These are phyloP conservation scores for Galbula dea DNA, from an alignment of 2,113 vertebrate species.

Conservation along the genomic window DNA sequence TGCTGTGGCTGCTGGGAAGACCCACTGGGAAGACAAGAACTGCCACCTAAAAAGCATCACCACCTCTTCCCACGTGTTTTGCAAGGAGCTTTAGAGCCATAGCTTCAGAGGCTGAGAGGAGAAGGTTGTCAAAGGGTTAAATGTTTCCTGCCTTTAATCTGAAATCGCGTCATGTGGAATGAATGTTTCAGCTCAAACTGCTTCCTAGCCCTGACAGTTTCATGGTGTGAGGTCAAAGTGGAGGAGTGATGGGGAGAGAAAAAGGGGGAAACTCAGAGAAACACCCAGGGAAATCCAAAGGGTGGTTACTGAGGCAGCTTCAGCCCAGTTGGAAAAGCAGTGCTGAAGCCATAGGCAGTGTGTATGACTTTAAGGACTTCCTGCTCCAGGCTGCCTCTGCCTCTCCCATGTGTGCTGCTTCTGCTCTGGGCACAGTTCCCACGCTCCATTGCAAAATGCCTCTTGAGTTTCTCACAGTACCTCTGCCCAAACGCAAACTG, in stretches of 20 bases:
- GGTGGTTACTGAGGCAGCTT: not conserved
- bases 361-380: slow-evolving; percentile 1
- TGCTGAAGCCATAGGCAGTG: not conserved
- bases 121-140: slow-evolving; percentile 36
- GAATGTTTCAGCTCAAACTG: slow-evolving; percentile 45
- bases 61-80: not conserved
- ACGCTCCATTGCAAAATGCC: not conserved
- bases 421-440: slow-evolving; percentile 37
- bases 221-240: slow-evolving; percentile 41
- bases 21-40: not conserved
- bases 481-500: not conserved
- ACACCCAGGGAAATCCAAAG: not conserved
- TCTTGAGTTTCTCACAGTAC: slow-evolving; percentile 26
- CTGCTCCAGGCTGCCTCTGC: not conserved
- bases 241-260: not conserved
- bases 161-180: slow-evolving; percentile 51
- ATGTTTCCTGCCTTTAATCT: slow-evolving; percentile 37
- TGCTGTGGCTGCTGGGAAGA: not conserved
- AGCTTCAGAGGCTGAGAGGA: not conserved
- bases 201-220: slow-evolving; percentile 33
- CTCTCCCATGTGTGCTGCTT: not conserved
- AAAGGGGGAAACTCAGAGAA: not conserved
- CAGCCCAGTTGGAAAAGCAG: not conserved
- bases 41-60: not conserved
- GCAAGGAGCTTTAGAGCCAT: not conserved